phyloP scores from a whole-genome alignment of 2,113 vertebrate species.

The Cephalopholis sonnerati region DNA sequence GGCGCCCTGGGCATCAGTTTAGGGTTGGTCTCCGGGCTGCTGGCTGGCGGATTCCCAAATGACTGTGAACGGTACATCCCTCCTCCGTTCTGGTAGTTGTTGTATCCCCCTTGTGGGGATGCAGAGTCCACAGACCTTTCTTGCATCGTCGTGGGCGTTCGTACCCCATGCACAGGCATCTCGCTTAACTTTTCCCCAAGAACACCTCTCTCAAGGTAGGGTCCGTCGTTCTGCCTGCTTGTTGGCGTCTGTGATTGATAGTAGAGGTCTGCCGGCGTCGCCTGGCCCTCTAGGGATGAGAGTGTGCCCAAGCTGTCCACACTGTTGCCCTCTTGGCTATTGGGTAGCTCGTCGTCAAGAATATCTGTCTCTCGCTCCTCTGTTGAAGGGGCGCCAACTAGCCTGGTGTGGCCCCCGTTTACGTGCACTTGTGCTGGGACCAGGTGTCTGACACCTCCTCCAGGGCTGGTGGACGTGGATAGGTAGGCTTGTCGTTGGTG shows the following conservation, averaged over 20 bases:
- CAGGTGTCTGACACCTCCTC: constrained; percentile 85
- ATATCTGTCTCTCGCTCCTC: constrained; percentile 94
- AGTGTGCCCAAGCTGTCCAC: constrained; percentile 94
- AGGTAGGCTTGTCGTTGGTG: constrained; percentile 83
- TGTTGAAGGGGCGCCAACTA: constrained; percentile 50
- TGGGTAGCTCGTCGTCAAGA: constrained; percentile 93
- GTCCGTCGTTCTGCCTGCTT: constrained; percentile 80
- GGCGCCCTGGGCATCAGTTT: constrained; percentile 85
- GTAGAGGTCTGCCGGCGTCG: constrained; percentile 83
- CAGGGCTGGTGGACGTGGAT: constrained; percentile 79
- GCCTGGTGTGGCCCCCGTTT: constrained; percentile 86
- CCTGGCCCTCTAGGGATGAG: constrained; percentile 91
- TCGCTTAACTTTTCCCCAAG: constrained; percentile 67
- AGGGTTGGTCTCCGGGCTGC: constrained; percentile 80
- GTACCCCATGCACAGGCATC: constrained; percentile 83
- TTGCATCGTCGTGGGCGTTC: constrained; percentile 86
- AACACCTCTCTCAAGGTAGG: constrained; percentile 73
- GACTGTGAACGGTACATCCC: constrained; percentile 89
- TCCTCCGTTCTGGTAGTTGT: constrained; percentile 80
- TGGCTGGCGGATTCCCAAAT: constrained; percentile 82
- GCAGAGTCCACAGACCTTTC: constrained; percentile 84
- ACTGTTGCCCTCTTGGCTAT: constrained; percentile 92
- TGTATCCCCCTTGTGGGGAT: constrained; percentile 78
- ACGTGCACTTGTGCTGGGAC: constrained; percentile 96
- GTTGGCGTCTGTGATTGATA: constrained; percentile 82